A percentile compares a stretch with the other conserved stretches of the same genome.
phyloP scores from a whole-genome alignment of 2,797 vertebrate species.

The Sandelia bainsii region DNA sequence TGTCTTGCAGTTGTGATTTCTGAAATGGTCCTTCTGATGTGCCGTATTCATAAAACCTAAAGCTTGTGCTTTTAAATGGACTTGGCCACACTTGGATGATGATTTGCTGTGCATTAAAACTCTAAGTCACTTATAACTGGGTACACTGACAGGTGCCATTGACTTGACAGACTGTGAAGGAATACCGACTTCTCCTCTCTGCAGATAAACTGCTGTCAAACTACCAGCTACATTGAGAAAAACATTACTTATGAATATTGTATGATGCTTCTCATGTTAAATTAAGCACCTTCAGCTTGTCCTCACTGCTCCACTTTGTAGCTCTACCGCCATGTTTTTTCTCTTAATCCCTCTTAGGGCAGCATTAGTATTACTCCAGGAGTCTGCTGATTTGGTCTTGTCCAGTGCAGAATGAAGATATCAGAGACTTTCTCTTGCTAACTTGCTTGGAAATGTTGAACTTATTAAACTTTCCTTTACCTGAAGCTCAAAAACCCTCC shows the following conservation, averaged over 20 bases:
- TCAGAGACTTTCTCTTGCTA: neutral
- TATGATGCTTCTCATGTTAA: constrained; percentile 14
- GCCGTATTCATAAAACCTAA: neutral
- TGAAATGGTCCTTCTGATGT: constrained; percentile 4
- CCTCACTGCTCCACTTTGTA: neutral
- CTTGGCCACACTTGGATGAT: constrained; percentile 24
- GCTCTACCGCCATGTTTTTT: constrained; percentile 4
- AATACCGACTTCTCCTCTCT: constrained; percentile 1
- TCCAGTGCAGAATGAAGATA: constrained; percentile 18
- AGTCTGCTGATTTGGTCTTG: constrained; percentile 2
- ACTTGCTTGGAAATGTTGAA: neutral
- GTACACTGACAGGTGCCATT: constrained; percentile 25
- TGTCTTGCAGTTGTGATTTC: constrained; percentile 18
- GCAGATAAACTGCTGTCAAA: constrained; percentile 30
- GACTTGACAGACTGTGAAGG: constrained; percentile 21
- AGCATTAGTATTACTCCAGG: constrained; percentile 15
- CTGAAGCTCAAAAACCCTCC: neutral
- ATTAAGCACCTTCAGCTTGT: constrained; percentile 17
- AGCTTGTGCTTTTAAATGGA: constrained; percentile 7
- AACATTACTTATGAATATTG: constrained; percentile 28
- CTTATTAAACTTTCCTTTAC: neutral
- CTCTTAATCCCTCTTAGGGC: constrained; percentile 34
- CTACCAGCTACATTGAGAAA: constrained; percentile 7
- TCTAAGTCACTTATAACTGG: constrained; percentile 20
- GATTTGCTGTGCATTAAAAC: constrained; percentile 37